Evolutionary conservation across 2,888 invertebrate species (phyloP).

Genomic region (Prostheceraeus crozeri): DNA sequence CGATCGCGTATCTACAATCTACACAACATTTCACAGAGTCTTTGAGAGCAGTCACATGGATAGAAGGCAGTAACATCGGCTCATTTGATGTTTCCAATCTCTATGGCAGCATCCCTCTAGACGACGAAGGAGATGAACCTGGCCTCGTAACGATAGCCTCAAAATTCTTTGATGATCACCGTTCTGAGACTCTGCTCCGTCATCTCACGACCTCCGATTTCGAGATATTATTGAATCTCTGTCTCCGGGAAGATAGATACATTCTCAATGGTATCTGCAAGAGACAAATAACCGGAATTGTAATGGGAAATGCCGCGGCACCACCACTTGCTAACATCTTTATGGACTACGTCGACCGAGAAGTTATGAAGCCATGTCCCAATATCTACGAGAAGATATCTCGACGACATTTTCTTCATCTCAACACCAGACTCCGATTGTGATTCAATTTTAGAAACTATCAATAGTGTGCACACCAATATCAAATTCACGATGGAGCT

Average conservation of each 20-base stretch:
- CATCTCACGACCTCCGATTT: slow-evolving; percentile 14
- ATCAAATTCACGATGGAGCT: no score
- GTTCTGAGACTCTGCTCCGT: background rate
- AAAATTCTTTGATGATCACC: slow-evolving; percentile 20
- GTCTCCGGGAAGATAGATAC: slow-evolving; percentile 2
- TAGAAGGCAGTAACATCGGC: slow-evolving; percentile 1
- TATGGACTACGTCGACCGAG: slow-evolving; percentile 7
- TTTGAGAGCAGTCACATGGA: slow-evolving; percentile 2
- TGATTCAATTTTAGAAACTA: no score
- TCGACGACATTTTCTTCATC: no score
- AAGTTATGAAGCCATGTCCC: slow-evolving; percentile 21
- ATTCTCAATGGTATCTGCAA: background rate
- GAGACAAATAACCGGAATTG: background rate
- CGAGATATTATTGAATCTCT: background rate
- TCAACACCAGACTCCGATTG: no score
- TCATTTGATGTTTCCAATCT: slow-evolving; percentile 20
- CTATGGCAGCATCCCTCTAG: slow-evolving; percentile 24
- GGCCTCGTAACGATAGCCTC: slow-evolving; percentile 18
- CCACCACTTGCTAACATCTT: no score
- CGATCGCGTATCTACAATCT: slow-evolving; percentile 18
- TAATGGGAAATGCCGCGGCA: no score
- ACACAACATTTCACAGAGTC: slow-evolving; percentile 13
- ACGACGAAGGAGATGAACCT: slow-evolving; percentile 3
- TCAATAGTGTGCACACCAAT: no score
- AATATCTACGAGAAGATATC: no score